Base-by-base conservation (phyloP, 2,888 invertebrate species). In the Gnatocerus cornutus region DNA sequence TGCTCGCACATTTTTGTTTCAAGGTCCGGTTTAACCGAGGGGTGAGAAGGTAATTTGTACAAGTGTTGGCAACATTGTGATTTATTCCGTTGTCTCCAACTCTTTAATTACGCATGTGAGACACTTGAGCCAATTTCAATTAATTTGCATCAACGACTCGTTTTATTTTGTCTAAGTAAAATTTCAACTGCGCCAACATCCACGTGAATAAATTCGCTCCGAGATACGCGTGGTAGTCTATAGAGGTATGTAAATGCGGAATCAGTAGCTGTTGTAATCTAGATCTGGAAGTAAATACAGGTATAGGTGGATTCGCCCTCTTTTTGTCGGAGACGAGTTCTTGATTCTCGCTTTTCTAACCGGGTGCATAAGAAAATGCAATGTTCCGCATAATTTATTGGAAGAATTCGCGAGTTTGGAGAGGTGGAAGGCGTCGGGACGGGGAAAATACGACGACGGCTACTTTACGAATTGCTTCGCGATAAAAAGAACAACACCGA, bases 201-300 rank as follows among this genome's bases (percentile, higher is more conserved):
- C 72, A 72, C 72, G 74, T 77, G 80, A 78, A 81, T 82, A 80
- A 82, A 82, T 79, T 77, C 74, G 27, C 56, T 71, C 65, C 33
- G 71, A 72, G 77, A 80, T 79, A 77, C 77, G 76, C 74, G 73
- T 78, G 78, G 79, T 77, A 77, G 79, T 79, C 78, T 79, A 79
- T 76, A 80, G 81, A 81, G 80, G 81, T 82, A 83, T 83, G 83
- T 79, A 82, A 84, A 84, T 84, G 78, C 78, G 78, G 79, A 82
- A 81, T 81, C 82, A 80, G 82, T 80, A 80, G 81, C 79, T 79
- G 75, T 78, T 79, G 79, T 80, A 80, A 83, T 83, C 82, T 83
- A 81, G 82, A 83, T 82, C 76, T 76, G 10, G 74, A 69, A 75
- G 74, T 73, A 65, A 70, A 70, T 65, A 71, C 64, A 59, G 50